Percentiles rank a stretch among this genome's conserved stretches.
phyloP scores from a whole-genome alignment of 64 coral and sea anemone species.

The Actinia equina region DNA sequence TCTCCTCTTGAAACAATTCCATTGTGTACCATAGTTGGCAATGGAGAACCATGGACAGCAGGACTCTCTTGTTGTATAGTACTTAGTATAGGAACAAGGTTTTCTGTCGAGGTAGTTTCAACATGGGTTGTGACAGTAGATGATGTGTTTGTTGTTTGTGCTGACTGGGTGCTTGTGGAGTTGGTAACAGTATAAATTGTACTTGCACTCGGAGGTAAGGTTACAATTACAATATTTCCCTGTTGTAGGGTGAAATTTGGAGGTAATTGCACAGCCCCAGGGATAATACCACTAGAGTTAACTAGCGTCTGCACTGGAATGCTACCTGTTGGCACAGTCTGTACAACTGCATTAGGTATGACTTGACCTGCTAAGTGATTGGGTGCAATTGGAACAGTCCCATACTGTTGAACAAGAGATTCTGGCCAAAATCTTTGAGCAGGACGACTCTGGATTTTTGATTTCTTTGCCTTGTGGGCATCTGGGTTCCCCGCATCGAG shows the following conservation, averaged over 20 bases:
- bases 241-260: conserved; percentile 52
- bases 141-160: conserved; percentile 53
- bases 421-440: conserved; percentile 94
- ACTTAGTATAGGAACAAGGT: conserved; percentile 71
- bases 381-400: conserved; percentile 76
- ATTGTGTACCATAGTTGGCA: conserved; percentile 93
- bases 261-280: conserved; percentile 49
- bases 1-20: conserved; percentile 55
- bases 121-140: conserved; percentile 56
- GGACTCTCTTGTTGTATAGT: conserved; percentile 80
- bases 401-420: conserved; percentile 72
- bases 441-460: conserved; percentile 86
- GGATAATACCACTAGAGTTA: conserved; percentile 33
- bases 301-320: conserved; percentile 36
- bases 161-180: conserved; percentile 58
- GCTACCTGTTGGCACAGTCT: conserved; percentile 24
- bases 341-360: conserved; percentile 43
- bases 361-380: conserved; percentile 51
- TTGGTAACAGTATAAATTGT: conserved; percentile 60
- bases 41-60: conserved; percentile 64
- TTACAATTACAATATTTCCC: conserved; percentile 81
- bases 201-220: conserved; percentile 74
- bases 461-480: conserved; percentile 82
- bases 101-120: conserved; percentile 51
- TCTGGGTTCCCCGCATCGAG: conserved; percentile 92